Base-by-base conservation (phyloP, 1,140 invertebrate species). In the Euwallacea fornicatus region DNA sequence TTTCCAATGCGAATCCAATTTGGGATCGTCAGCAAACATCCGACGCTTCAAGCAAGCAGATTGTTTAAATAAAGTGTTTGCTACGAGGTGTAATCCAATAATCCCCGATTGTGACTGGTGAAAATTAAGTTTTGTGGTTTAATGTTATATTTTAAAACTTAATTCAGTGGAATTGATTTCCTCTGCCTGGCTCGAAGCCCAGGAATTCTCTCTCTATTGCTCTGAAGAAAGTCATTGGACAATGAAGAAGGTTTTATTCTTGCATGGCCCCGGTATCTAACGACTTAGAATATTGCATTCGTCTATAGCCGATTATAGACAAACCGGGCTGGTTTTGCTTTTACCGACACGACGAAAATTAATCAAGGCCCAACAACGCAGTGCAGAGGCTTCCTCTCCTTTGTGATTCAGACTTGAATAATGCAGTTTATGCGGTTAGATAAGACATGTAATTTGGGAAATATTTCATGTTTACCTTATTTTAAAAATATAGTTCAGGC, bases 1-100 rank as follows among this genome's bases (percentile, higher is more conserved):
- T 50, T 50, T 50, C 46, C 46, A 50, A 50, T 50, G 46, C 46
- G 46, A 50, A 50, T 50, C 46, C 46, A 50, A 50, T 50, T 50
- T 50, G 9, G 46, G 46, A 50, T 50, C 46, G 46, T 50, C 46
- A 50, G 46, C 46, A 50, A 50, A 50, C 46, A 50, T 50, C 46
- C 46, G 46, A 50, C 46, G 46, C 46, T 13, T 50, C 46, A 50
- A 50, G 46, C 46, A 50, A 50, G 46, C 6, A 50, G 46, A 50
- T 50, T 50, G 46, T 50, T 50, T 50, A 50, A 50, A 50, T 50
- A 50, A 50, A 50, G 46, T 50, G 46, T 50, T 50, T 50, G 46
- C 46, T 50, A 50, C 46, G 46, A 6, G 46, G 46, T 50, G 46
- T 50, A 50, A 50, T 50, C 46, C 46, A 50, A 50, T 50, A 50